Conservation (phyloP, 2,888 invertebrate species). For the Mantis religiosa region DNA sequence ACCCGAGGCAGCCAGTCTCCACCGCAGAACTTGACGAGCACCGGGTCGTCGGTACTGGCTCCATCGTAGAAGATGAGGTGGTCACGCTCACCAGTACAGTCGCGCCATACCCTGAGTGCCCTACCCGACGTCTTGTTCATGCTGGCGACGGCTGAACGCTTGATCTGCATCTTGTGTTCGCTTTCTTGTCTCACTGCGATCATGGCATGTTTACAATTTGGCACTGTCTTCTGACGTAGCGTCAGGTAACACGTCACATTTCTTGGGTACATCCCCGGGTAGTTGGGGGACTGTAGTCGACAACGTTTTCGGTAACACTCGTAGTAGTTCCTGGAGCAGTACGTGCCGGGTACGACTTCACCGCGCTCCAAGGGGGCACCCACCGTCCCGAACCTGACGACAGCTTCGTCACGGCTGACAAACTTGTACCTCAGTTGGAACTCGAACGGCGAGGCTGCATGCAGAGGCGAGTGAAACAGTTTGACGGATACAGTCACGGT, state of each 20-base stretch:
- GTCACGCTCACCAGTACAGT: conserved; percentile 78
- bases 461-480: conserved; percentile 60
- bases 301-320: conserved; percentile 77
- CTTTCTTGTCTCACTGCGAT: conserved; percentile 77
- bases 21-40: conserved; percentile 82
- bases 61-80: conserved; percentile 85
- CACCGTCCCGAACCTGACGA: conserved; percentile 63
- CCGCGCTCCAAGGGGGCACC: conserved; percentile 78
- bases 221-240: conserved; percentile 76
- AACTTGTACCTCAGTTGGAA: conserved; percentile 78
- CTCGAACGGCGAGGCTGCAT: conserved; percentile 65
- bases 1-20: conserved; percentile 81
- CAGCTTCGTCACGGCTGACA: conserved; percentile 65
- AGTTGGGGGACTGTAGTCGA: conserved; percentile 84
- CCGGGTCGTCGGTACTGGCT: conserved; percentile 73
- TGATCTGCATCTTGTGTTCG: conserved; percentile 54
- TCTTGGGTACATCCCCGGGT: conserved; percentile 60
- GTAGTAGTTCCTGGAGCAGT: conserved; percentile 80
- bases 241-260: conserved; percentile 91
- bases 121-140: conserved; percentile 44
- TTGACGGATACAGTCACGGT: conserved; percentile 81
- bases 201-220: conserved; percentile 88
- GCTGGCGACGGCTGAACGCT: conserved; percentile 43
- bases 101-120: conserved; percentile 74
- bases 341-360: conserved; percentile 67